A percentile compares a stretch with the other conserved stretches of the same genome.
These are phyloP conservation scores for Leguminivora glycinivorella DNA, from an alignment of 1,140 invertebrate genomes.

Conservation along the genomic window DNA sequence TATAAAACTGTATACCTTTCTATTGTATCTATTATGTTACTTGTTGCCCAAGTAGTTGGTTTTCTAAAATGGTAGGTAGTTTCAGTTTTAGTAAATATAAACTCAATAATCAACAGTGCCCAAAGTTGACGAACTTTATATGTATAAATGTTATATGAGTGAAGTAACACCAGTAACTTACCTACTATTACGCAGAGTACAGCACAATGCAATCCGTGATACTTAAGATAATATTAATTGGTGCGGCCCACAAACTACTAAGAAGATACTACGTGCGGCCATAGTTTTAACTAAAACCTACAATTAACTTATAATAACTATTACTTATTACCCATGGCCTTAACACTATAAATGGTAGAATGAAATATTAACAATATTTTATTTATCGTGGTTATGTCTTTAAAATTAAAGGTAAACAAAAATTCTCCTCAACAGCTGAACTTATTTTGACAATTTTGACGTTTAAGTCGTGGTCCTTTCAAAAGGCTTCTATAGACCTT, in stretches of 20 bases:
- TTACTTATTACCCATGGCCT: background rate
- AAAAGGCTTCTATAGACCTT: too few relatives aligned
- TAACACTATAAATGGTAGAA: background rate
- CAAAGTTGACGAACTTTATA: background rate
- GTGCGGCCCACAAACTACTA: too few relatives aligned
- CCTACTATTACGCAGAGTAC: background rate
- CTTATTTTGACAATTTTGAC: conserved; percentile 3
- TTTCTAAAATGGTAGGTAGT: background rate
- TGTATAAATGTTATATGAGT: background rate
- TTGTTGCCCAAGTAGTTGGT: background rate
- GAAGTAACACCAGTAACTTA: background rate
- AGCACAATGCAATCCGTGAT: background rate
- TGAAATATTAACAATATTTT: background rate
- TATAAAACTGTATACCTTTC: too few relatives aligned
- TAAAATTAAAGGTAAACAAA: background rate
- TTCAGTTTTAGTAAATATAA: background rate
- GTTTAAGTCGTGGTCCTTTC: too few relatives aligned
- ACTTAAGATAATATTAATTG: background rate
- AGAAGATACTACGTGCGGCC: too few relatives aligned
- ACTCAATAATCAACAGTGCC: background rate
- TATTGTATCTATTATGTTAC: too few relatives aligned
- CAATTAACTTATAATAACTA: background rate
- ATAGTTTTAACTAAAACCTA: background rate
- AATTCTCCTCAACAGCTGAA: background rate
- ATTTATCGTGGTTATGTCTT: background rate